A percentile compares a stretch with the other conserved stretches of the same genome.
phyloP scores from a whole-genome alignment of 2,797 vertebrate genomes.

The Lophotriccus pileatus region DNA sequence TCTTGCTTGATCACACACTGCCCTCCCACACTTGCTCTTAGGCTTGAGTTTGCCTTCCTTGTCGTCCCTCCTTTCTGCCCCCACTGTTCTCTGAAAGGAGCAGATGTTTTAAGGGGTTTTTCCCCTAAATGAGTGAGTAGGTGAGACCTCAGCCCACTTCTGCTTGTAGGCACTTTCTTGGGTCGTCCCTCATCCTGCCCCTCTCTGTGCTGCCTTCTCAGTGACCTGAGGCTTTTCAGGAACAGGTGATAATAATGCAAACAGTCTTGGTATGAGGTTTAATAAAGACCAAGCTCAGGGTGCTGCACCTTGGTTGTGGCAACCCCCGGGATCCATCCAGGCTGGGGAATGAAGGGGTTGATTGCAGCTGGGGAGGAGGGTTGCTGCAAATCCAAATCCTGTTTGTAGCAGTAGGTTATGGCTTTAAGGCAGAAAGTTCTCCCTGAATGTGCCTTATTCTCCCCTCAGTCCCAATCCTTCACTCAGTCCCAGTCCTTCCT shows the following conservation, averaged over 20 bases:
- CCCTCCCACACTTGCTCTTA: fast-evolving
- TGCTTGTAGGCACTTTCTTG: fast-evolving
- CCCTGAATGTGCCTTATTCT: background rate
- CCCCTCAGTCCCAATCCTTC: background rate
- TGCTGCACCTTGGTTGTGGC: background rate
- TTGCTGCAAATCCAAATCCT: background rate
- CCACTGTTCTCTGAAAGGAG: background rate
- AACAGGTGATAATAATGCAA: background rate
- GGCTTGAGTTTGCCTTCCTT: background rate
- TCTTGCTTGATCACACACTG: background rate
- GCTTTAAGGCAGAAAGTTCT: background rate
- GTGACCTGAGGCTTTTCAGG: background rate
- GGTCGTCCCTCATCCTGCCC: background rate
- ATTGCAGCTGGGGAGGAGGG: background rate
- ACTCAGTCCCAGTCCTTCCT: background rate
- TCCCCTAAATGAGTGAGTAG: background rate
- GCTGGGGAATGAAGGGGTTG: background rate
- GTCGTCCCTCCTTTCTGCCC: background rate
- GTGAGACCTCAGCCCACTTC: background rate
- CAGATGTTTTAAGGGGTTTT: background rate
- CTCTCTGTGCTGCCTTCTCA: background rate
- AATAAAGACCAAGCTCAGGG: background rate
- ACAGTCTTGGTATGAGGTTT: background rate
- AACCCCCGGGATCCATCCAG: background rate
- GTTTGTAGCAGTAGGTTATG: background rate